Base-by-base conservation (phyloP, 2,888 invertebrate species). In the Cheilosia vulpina region DNA sequence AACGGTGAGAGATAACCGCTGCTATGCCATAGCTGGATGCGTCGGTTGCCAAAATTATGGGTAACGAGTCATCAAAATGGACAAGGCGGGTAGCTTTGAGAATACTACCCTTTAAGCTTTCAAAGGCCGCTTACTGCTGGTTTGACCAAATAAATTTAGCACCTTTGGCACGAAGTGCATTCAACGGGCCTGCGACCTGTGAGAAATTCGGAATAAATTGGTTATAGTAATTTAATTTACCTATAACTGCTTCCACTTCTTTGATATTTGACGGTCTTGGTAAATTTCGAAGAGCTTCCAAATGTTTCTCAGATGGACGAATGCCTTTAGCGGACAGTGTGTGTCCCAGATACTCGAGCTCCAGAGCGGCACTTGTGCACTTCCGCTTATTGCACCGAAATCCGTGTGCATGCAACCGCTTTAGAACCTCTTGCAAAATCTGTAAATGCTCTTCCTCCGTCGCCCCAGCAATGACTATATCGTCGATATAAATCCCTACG, bases 181-280 rank as follows among this genome's bases (percentile, higher is more conserved):
- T 87, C 43, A 88, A 45, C 9, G 87, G 69, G 15, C 78, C 71
- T 17, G 84, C 85, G 5, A 60, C 58, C 17, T 62, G 45, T 17
- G 83, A 65, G 71, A 87, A 83, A 31, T 87, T 87, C 13, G 47
- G 31, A 24, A 87, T 71, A 50, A 87, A 87, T 57, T 87, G 87
- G 13, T 80, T 66, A 50, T 82, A 87, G 27, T 87, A 87, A 52
- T 83, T 87, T 7, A 87, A 50, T 73, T 87, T 82, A 24, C 82
- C 85, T 45, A 87, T 76, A 11, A 80, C 66, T 2, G 82, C 58
- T 57, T 80, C 77, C 13, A 76, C 17, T 55, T 84, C 62, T 27
- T 69, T 62, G 4, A 50, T 3, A 21, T 65, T 63, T 4, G 43
- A 4, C 0, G 55, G n/a, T n/a, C n/a, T n/a, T n/a, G n/a, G n/a